Percentiles rank a stretch among this genome's conserved stretches.
Evolutionary conservation across 2,113 vertebrate species (phyloP).

Genomic region (Accipiter virgatus): DNA sequence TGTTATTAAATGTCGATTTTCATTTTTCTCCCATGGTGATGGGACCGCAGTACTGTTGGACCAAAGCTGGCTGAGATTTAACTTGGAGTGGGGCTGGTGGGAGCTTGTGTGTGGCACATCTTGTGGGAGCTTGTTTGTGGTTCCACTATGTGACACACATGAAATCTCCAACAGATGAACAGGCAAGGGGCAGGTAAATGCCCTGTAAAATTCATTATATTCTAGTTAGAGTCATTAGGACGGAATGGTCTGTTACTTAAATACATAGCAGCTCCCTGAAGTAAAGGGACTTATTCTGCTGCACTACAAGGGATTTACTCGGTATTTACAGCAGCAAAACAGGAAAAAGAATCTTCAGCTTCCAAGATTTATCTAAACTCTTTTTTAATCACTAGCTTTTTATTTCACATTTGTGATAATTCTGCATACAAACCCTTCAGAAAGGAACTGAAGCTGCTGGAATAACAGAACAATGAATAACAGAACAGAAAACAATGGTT

Average conservation of each 20-base stretch:
- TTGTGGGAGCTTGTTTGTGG: neutral
- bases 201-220: neutral
- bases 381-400: neutral
- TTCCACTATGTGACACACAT: neutral
- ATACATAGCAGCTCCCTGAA: neutral
- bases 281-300: neutral
- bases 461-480: neutral
- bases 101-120: neutral
- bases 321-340: neutral
- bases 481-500: neutral
- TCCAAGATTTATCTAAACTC: neutral
- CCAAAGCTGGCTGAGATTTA: neutral
- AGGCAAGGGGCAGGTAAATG: neutral
- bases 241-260: neutral
- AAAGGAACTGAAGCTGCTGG: neutral
- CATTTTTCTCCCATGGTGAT: neutral
- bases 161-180: neutral
- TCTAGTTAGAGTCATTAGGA: neutral
- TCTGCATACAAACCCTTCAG: neutral
- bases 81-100: accelerated
- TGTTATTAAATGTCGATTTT: neutral
- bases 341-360: neutral
- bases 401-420: neutral
- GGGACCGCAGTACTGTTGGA: accelerated
- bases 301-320: neutral